A percentile compares a stretch with the other conserved stretches of the same genome.
These are phyloP conservation scores for Stratiolaelaps scimitus DNA, from an alignment of 1,140 invertebrate genomes.

Conservation along the genomic window DNA sequence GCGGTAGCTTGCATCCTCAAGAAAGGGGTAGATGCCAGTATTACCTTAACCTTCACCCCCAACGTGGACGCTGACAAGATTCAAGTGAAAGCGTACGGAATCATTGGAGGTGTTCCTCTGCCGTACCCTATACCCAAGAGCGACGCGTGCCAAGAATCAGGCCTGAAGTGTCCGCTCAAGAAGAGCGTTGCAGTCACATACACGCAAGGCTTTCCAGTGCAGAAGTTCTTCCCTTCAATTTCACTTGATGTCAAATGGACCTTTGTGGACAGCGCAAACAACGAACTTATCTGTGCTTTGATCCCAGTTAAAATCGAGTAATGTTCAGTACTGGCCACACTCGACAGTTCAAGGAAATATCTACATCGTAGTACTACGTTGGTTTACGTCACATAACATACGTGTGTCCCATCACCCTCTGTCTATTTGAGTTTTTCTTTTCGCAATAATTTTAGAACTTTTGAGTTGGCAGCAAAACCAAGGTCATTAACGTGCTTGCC, in stretches of 20 bases:
- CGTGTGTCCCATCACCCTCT: too few relatives aligned
- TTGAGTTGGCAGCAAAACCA: too few relatives aligned
- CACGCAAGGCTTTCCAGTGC: slow-evolving; percentile 48
- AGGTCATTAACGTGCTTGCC: too few relatives aligned
- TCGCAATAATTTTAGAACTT: too few relatives aligned
- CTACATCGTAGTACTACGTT: too few relatives aligned
- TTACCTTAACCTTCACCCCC: background rate
- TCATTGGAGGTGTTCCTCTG: slow-evolving; percentile 53
- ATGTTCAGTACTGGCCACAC: too few relatives aligned
- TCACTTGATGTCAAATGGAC: slow-evolving; percentile 57
- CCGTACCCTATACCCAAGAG: slow-evolving; percentile 56
- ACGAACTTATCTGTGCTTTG: slow-evolving; percentile 53
- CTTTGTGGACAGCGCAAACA: slow-evolving; percentile 48
- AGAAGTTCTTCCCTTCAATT: slow-evolving; percentile 51
- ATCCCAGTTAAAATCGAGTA: slow-evolving; percentile 43
- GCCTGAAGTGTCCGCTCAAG: slow-evolving; percentile 53
- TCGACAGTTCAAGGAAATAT: too few relatives aligned
- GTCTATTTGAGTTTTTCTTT: too few relatives aligned
- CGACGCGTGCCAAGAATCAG: slow-evolving; percentile 52
- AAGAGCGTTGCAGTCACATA: slow-evolving; percentile 49
- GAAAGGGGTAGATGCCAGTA: background rate
- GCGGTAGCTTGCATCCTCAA: background rate
- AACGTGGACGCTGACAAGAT: background rate
- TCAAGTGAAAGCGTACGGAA: slow-evolving; percentile 44
- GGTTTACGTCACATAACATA: too few relatives aligned